Evolutionary conservation across 2,113 vertebrate species (phyloP), one percentile per base, ranked within the genome.

Genomic region (Ptilonorhynchus violaceus): DNA sequence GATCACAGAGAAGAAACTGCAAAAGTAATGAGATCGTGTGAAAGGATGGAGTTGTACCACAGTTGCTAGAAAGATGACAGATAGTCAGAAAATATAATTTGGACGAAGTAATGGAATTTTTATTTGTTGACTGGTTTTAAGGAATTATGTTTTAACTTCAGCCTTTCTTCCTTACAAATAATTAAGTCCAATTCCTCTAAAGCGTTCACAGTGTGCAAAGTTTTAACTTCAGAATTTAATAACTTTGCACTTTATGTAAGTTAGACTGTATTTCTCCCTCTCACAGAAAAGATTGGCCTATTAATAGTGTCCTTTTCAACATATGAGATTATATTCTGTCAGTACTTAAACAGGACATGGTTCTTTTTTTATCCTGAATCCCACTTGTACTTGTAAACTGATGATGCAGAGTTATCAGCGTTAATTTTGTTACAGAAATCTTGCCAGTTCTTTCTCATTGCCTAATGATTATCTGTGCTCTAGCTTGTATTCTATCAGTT

Each of bases 281-380:
- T 76, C 22, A 17, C n/a, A 85, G 62, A 79, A 69, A 88, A 93
- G 49, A 88, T 2, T 90, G n/a, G 67, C 67, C 92, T 97, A 96
- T 96, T 96, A 96, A 93, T 96, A 96, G 89, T 73, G 59, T 79
- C 81, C 81, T 90, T 96, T 92, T 90, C 78, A 94, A 89, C 50
- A 96, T 83, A 94, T n/a, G 82, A 58, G 70, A 88, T 93, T 96
- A 89, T 96, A 89, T 90, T 91, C 67, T 89, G 78, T 88, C 74
- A 85, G 89, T 96, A 70, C 68, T 96, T 96, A 84, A 88, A 80
- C 85, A 77, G 75, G 93, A 85, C 82, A 83, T 93, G 52, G 5
- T 92, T 95, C 85, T 95, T 95, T 97, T 97, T 97, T 96, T 95
- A 96, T 96, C 92, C 63, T 37, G 42, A 83, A 95, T 97, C 78